A percentile compares a stretch with the other conserved stretches of the same genome.
These are phyloP conservation scores for Drosophila repletoides DNA, from an alignment of 1,140 invertebrate species.

Conservation along the genomic window DNA sequence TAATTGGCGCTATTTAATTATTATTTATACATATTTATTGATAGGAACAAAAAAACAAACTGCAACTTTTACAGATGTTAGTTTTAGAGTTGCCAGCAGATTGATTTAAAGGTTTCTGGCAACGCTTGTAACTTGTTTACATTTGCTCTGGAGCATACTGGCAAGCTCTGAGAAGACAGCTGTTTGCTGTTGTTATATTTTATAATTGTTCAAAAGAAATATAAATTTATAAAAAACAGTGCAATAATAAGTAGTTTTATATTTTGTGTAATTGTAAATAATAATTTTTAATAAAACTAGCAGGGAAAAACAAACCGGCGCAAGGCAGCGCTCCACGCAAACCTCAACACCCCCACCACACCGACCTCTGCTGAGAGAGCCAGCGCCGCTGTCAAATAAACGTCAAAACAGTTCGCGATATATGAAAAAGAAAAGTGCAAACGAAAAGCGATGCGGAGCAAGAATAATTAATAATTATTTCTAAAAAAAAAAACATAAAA, in stretches of 20 bases:
- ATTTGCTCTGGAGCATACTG: not conserved
- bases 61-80: slow-evolving; percentile 32
- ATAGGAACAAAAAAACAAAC: slow-evolving; percentile 18
- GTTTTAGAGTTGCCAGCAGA: slow-evolving; percentile 6
- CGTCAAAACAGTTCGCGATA: slow-evolving; percentile 61
- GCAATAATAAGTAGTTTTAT: not conserved
- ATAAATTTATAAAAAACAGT: not conserved
- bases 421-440: slow-evolving; percentile 40
- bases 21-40: slow-evolving; percentile 32
- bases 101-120: not conserved
- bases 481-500: slow-evolving; percentile 9
- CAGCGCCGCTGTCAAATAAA: slow-evolving; percentile 53
- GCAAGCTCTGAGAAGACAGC: slow-evolving; percentile 9
- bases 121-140: slow-evolving; percentile 15
- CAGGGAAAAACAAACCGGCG: not conserved
- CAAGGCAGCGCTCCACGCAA: slow-evolving; percentile 12
- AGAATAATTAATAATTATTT: slow-evolving; percentile 10
- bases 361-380: not conserved
- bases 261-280: not conserved
- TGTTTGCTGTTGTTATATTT: not conserved
- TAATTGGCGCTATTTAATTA: slow-evolving; percentile 13
- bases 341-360: slow-evolving; percentile 4
- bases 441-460: slow-evolving; percentile 45
- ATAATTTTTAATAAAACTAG: not conserved
- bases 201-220: not conserved